A percentile compares a stretch with the other conserved stretches of the same genome.
phyloP scores from a whole-genome alignment of 2,888 invertebrate genomes.

The Vanessa cardui region DNA sequence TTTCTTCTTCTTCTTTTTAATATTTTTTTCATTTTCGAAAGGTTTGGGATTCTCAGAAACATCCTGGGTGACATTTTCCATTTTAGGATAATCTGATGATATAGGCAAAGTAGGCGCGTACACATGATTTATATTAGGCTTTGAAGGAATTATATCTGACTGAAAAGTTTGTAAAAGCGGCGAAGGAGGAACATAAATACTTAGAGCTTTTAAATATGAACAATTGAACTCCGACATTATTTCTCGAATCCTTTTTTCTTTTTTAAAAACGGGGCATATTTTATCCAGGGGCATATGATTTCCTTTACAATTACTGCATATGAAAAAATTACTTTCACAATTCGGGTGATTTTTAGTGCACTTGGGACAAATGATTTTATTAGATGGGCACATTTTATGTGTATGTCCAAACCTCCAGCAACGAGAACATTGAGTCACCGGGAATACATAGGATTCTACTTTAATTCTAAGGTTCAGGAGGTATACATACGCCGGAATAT shows the following conservation, averaged over 20 bases:
- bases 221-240: background rate
- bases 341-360: too few relatives aligned
- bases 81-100: background rate
- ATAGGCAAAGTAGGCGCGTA: background rate
- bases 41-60: background rate
- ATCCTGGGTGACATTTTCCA: background rate
- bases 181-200: background rate
- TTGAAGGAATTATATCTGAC: background rate
- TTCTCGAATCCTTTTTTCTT: background rate
- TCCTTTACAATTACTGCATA: too few relatives aligned
- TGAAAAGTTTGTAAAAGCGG: background rate
- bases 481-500: constrained; percentile 14
- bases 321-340: too few relatives aligned
- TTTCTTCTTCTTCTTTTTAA: background rate
- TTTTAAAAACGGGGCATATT: background rate
- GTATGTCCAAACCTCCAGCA: constrained; percentile 35
- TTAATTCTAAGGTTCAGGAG: constrained; percentile 14
- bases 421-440: constrained; percentile 35
- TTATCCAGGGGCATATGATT: too few relatives aligned
- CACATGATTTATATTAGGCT: background rate
- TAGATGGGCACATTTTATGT: background rate
- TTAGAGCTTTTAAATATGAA: background rate
- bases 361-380: too few relatives aligned
- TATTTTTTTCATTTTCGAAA: background rate
- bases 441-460: constrained; percentile 30